Base-by-base conservation (phyloP, 2,797 vertebrate genomes). In the Momotus momota region DNA sequence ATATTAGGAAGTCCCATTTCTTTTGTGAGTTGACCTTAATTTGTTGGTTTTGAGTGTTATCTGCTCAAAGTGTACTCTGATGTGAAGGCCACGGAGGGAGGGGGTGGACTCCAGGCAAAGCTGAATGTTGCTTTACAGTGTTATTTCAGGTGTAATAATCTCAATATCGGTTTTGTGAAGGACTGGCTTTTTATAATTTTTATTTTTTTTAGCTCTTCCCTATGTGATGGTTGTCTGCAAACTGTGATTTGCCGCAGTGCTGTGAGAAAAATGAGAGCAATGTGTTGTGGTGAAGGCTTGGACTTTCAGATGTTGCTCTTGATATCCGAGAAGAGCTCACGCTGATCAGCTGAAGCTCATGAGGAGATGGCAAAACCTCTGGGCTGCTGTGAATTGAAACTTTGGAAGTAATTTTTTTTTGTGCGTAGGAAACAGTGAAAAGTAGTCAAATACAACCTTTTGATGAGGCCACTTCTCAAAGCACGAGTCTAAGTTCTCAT, bases 401-500 rank as follows among this genome's bases (percentile, higher is more conserved):
- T 77, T 80, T 33, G 41, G 67, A 71, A 61, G 8, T 15, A 40
- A 38, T 11, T 12, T 20, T 64, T 69, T 54, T 58, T 46, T 8
- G 21, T 43, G 11, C 38, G 45, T 35, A 16, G 31, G 27, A 85
- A 81, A 23, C 3, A 40, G 21, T 14, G 22, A 41, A 4, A 82
- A 74, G 3, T 29, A 31, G 9, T 31, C 26, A 55, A 21, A 41
- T 9, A 1, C 13, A 46, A 26, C 17, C 5, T 54, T 55, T 80
- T 16, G 5, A 4, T 7, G 48, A n/a, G 35, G 12, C 41, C 7
- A 0, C 2, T 51, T 88, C 21, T 7, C 22, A 15, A 80, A 80
- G 69, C 22, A 26, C 1, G 8, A 22, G 9, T 23, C 21, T 20
- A 19, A 0, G 23, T 60, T 71, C 20, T 46, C 0, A 0, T 31